Base-by-base conservation (phyloP, 1,140 invertebrate species). In the Sinella curviseta region DNA sequence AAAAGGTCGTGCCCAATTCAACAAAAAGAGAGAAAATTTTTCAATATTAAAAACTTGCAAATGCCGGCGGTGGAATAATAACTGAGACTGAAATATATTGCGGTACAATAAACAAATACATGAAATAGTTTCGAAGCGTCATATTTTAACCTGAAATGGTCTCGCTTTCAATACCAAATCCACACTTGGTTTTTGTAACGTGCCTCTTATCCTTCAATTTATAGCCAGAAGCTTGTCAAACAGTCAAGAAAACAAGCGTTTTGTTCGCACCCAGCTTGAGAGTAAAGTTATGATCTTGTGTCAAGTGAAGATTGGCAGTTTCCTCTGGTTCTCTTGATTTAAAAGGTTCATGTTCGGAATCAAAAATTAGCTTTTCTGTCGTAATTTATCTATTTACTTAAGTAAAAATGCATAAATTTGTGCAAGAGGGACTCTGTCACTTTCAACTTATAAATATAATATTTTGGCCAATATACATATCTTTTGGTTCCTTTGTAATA, bases 231-330 rank as follows among this genome's bases (percentile, higher is more conserved):
- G 55, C 55, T 26, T 60, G 55, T 26, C 55, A 26, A 24, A n/a
- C 12, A 60, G 55, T n/a, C 55, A 60, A 60, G 24, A 60, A 8
- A n/a, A n/a, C n/a, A 60, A 26, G 55, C 14, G 14, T 60, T 60
- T 60, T 60, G 24, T 60, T 60, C 55, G 55, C 55, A 60, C 55
- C 55, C 55, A 60, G 14, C 55, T 14, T 60, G 39, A 60, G 55
- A 4, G 55, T 17, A 60, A 24, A 60, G 24, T 60, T 60, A 60
- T 60, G 55, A 60, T 60, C 55, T 60, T 14, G 14, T 60, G 55
- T 60, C 55, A 60, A 60, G 55, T 14, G n/a, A 26, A 60, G 55
- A 60, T 60, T 60, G 55, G 55, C 55, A 60, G 55, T 60, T 60
- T 60, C 55, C 55, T 26, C 24, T 60, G 24, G 24, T 60, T 60